These are phyloP conservation scores for Silvanus unidentatus DNA, from an alignment of 2,888 invertebrate genomes.

Conservation along the genomic window DNA sequence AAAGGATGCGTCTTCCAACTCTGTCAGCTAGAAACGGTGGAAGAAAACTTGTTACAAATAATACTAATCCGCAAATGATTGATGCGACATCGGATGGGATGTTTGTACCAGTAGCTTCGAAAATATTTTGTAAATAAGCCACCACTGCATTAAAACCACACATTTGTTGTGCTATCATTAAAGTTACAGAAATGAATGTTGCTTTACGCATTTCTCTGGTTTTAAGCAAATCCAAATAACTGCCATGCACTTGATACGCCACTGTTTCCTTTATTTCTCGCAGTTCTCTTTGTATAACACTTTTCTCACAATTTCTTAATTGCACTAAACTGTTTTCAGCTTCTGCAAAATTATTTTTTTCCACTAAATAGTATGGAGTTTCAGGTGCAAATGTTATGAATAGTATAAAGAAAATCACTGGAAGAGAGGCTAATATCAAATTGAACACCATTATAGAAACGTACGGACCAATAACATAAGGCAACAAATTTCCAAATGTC, in stretches of 20 bases:
- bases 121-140: slow-evolving; percentile 68
- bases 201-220: slow-evolving; percentile 66
- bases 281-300: slow-evolving; percentile 57
- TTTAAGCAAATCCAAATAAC: slow-evolving; percentile 53
- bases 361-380: slow-evolving; percentile 64
- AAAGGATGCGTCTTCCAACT: slow-evolving; percentile 63
- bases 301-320: slow-evolving; percentile 60
- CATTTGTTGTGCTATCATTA: slow-evolving; percentile 64
- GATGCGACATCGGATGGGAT: slow-evolving; percentile 60
- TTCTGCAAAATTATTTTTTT: slow-evolving; percentile 52
- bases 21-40: slow-evolving; percentile 71
- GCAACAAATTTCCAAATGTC: slow-evolving; percentile 59
- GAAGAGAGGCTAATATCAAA: slow-evolving; percentile 43
- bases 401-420: slow-evolving; percentile 49
- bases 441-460: slow-evolving; percentile 60
- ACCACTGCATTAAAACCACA: slow-evolving; percentile 73
- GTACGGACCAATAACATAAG: slow-evolving; percentile 66
- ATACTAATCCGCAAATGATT: slow-evolving; percentile 69
- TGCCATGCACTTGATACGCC: slow-evolving; percentile 24
- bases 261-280: slow-evolving; percentile 17
- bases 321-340: slow-evolving; percentile 61
- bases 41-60: slow-evolving; percentile 62
- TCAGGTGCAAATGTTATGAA: slow-evolving; percentile 70
- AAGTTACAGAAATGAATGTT: slow-evolving; percentile 57
- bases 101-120: slow-evolving; percentile 57